Evolutionary conservation across 1,140 invertebrate genomes (phyloP).

Genomic region (Drosophila oshimai): DNA sequence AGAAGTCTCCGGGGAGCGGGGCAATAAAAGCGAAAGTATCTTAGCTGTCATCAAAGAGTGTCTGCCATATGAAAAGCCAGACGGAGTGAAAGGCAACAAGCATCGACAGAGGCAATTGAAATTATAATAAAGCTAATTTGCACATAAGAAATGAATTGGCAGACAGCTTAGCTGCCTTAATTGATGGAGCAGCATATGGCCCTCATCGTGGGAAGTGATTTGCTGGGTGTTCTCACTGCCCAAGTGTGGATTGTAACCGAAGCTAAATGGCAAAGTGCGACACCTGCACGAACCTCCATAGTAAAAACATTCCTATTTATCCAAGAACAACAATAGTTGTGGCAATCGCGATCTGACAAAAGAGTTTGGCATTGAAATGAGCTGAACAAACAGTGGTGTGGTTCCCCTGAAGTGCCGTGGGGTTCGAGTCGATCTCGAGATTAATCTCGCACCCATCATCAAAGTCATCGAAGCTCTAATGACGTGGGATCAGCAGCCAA

Average conservation of each 20-base stretch:
- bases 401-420: not conserved
- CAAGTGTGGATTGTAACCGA: slow-evolving; percentile 1
- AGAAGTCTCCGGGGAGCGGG: not conserved
- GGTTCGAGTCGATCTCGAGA: not conserved
- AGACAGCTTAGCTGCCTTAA: slow-evolving; percentile 40
- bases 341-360: slow-evolving; percentile 35
- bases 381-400: slow-evolving; percentile 13
- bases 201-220: slow-evolving; percentile 37
- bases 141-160: slow-evolving; percentile 23
- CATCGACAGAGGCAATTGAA: slow-evolving; percentile 21
- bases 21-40: slow-evolving; percentile 13
- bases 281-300: slow-evolving; percentile 45
- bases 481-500: slow-evolving; percentile 15
- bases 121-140: slow-evolving; percentile 44
- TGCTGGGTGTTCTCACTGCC: slow-evolving; percentile 24
- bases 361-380: slow-evolving; percentile 44
- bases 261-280: slow-evolving; percentile 53
- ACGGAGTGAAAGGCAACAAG: slow-evolving; percentile 8
- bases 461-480: slow-evolving; percentile 18
- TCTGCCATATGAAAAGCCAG: slow-evolving; percentile 1
- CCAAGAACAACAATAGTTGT: slow-evolving; percentile 36
- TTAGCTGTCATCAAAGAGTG: slow-evolving; percentile 6
- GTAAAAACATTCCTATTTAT: slow-evolving; percentile 21
- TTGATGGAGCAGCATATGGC: slow-evolving; percentile 14
- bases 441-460: slow-evolving; percentile 7